These are phyloP conservation scores for Cephus spinipes DNA, from an alignment of 2,888 invertebrate genomes.

Conservation along the genomic window DNA sequence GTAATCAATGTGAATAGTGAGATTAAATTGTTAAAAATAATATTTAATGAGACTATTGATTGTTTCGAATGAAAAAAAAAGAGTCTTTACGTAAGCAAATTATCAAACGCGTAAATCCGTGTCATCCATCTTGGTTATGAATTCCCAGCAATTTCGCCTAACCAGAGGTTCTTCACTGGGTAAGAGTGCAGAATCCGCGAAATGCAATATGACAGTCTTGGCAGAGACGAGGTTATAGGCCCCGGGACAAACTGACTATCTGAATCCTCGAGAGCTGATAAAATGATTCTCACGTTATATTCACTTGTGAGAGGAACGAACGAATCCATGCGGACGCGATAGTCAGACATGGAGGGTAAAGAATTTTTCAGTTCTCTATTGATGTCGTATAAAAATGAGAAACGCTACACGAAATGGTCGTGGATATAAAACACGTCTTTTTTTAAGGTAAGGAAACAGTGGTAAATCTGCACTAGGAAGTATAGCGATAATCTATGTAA, in stretches of 20 bases:
- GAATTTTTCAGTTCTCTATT: neutral
- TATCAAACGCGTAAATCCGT: neutral
- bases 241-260: constrained; percentile 35
- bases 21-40: neutral
- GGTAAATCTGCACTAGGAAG: no score
- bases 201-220: constrained; percentile 50
- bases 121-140: neutral
- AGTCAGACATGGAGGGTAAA: neutral
- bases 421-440: no score
- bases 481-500: no score
- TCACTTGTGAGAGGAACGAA: constrained; percentile 7
- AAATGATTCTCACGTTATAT: constrained; percentile 47
- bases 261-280: constrained; percentile 46
- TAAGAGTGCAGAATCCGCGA: constrained; percentile 50
- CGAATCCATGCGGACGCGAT: neutral
- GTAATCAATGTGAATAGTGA: neutral
- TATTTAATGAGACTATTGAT: neutral
- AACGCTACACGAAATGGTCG: neutral
- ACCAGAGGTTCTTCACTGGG: constrained; percentile 19
- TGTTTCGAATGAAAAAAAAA: neutral
- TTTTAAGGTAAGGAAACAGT: no score
- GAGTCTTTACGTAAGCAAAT: neutral
- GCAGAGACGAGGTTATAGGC: constrained; percentile 53
- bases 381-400: neutral
- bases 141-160: neutral